Conservation (phyloP, 2,888 invertebrate genomes). For the Nymphalis polychloros region DNA sequence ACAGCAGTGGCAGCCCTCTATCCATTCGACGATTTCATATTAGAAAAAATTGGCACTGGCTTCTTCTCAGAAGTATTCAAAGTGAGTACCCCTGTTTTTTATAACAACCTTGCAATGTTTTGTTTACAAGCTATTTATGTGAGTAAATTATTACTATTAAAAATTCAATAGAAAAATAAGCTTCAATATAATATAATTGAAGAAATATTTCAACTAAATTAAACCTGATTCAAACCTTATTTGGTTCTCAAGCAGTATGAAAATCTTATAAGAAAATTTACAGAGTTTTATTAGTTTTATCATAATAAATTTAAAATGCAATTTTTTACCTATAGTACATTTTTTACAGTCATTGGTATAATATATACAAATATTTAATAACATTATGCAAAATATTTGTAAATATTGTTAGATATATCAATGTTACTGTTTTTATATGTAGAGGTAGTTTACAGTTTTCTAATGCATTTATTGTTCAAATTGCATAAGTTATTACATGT, state of each 20-base stretch:
- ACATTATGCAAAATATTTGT: no score
- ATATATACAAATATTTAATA: no score
- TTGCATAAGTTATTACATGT: no score
- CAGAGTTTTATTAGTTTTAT: no score
- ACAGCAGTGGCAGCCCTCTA: slow-evolving; percentile 96
- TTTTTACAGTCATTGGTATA: no score
- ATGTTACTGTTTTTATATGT: no score
- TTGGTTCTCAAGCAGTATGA: not conserved
- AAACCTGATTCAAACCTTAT: not conserved
- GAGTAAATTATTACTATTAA: not conserved
- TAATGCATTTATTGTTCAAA: no score
- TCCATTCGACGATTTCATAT: slow-evolving; percentile 95
- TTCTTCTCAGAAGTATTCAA: slow-evolving; percentile 99
- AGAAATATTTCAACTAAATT: not conserved
- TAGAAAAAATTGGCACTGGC: slow-evolving; percentile 96
- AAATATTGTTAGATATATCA: no score
- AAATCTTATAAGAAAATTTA: slow-evolving; percentile 1
- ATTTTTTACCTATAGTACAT: no score
- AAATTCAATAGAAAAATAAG: not conserved
- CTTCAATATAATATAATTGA: not conserved
- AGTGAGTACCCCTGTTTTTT: slow-evolving; percentile 82
- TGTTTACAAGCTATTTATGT: slow-evolving; percentile 3
- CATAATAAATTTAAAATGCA: no score
- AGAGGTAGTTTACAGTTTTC: no score
- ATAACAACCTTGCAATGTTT: slow-evolving; percentile 1